Evolutionary conservation across 2,113 vertebrate genomes (phyloP).

Genomic region (Heterochromis multidens): DNA sequence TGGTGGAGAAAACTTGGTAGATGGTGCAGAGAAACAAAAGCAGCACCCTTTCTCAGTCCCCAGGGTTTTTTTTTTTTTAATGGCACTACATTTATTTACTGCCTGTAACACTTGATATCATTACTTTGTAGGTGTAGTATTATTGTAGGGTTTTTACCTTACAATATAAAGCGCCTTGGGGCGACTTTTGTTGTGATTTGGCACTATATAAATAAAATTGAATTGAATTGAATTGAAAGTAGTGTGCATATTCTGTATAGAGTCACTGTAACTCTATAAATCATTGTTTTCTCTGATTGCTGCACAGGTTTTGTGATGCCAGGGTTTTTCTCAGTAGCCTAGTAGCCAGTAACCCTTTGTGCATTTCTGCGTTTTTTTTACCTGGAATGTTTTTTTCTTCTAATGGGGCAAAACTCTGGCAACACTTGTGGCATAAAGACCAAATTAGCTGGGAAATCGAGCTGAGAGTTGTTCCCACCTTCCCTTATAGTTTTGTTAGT

Average conservation of each 20-base stretch:
- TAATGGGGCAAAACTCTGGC: neutral
- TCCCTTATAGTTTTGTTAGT: too few species aligned
- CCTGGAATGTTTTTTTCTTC: neutral
- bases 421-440: neutral
- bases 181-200: too few species aligned
- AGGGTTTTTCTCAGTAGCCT: neutral
- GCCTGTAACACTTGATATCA: neutral
- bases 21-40: too few species aligned
- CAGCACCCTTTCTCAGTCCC: neutral
- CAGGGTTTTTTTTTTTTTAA: neutral
- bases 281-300: neutral
- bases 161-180: too few species aligned
- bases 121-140: too few species aligned
- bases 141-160: too few species aligned
- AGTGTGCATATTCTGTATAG: rapidly evolving
- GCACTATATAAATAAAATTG: too few species aligned
- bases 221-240: too few species aligned
- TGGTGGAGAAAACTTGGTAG: too few species aligned
- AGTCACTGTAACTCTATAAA: neutral
- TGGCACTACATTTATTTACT: neutral
- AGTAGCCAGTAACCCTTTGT: neutral
- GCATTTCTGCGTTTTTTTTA: neutral
- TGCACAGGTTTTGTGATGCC: rapidly evolving
- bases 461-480: neutral
- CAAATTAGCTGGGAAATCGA: neutral